Base-by-base conservation (phyloP, 1,140 invertebrate species). In the Drosophila saltans region DNA sequence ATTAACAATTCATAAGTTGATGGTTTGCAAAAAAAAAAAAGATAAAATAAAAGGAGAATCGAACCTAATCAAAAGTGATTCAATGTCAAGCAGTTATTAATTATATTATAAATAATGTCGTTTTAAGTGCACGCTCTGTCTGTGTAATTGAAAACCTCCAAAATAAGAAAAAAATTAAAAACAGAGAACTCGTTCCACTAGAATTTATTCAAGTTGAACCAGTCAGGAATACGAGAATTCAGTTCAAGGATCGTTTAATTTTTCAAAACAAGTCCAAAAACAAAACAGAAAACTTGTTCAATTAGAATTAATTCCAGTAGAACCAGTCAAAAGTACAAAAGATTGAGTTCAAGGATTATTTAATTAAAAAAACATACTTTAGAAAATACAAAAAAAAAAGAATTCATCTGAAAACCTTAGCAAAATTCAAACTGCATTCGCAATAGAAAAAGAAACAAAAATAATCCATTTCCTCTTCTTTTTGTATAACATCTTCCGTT, bases 141-240 rank as follows among this genome's bases (percentile, higher is more conserved):
- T 48, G 63, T 48, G 63, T 56, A 67, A 75, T 64, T 68, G 10
- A 11, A 72, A 55, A 41, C 33, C 16, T 45, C 24, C 5, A 45
- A 72, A 67, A 52, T 40, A 30, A 66, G 24, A 56, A 63, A 24
- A 10, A 11, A 45, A 48, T 0, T 11, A 36, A 5, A 36, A 45
- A 48, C 5, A 48, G 11, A 64, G 76, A 76, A 88, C 80, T 69
- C 8, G 78, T 67, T 72, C 67, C 21, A 70, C 64, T 70, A 66
- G 43, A 84, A 83, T 45, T 70, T 45, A 62, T 57, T 78, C 66
- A 89, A 81, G 69, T 80, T 78, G 71, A 88, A 84, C 77, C 43
- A 62, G 73, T 78, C 78, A 73, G 57, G 39, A 69, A 56, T 43
- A 77, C 45, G 68, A 89, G 67, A 77, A 83, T 72, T 69, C 11